Conservation (phyloP, 2,888 invertebrate species). For the Lissocephala sabroskyi region DNA sequence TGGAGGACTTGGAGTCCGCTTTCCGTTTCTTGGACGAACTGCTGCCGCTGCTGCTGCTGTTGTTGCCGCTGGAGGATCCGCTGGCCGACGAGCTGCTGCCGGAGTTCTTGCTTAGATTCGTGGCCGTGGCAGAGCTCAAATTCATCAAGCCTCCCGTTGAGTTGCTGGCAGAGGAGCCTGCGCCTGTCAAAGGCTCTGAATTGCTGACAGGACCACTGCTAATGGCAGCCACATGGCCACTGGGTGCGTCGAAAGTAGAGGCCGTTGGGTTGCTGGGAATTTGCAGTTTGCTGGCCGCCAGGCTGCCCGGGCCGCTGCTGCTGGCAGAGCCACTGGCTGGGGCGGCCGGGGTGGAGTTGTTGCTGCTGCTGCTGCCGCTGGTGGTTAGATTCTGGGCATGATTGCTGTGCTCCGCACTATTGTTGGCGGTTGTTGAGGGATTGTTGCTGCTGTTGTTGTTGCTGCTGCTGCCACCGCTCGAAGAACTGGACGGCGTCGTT, state of each 20-base stretch:
- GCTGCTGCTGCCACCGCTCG: conserved; percentile 37
- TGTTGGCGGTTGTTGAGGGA: too few species aligned
- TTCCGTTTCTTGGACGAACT: conserved; percentile 69
- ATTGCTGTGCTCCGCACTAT: conserved; percentile 38
- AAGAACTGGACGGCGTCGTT: conserved; percentile 15
- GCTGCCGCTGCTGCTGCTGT: conserved; percentile 25
- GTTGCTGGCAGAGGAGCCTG: conserved; percentile 40
- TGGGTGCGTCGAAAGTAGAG: conserved; percentile 7
- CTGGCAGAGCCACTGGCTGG: conserved; percentile 2
- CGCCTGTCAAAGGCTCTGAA: conserved; percentile 34
- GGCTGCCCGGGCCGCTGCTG: background rate
- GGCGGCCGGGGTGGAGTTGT: conserved; percentile 19
- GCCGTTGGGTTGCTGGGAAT: conserved; percentile 29
- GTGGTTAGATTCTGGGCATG: conserved; percentile 44
- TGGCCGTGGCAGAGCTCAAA: conserved; percentile 18
- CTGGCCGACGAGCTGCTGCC: conserved; percentile 8
- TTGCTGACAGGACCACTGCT: conserved; percentile 7
- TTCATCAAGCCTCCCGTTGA: background rate
- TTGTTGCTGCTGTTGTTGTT: conserved; percentile 4
- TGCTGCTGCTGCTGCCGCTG: conserved; percentile 9
- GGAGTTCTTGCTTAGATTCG: conserved; percentile 29
- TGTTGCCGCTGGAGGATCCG: conserved; percentile 19
- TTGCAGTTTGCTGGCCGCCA: conserved; percentile 24
- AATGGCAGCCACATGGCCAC: background rate
- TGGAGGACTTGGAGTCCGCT: conserved; percentile 60